Conservation (phyloP, 2,888 invertebrate species). For the Stegophylla sp. region DNA sequence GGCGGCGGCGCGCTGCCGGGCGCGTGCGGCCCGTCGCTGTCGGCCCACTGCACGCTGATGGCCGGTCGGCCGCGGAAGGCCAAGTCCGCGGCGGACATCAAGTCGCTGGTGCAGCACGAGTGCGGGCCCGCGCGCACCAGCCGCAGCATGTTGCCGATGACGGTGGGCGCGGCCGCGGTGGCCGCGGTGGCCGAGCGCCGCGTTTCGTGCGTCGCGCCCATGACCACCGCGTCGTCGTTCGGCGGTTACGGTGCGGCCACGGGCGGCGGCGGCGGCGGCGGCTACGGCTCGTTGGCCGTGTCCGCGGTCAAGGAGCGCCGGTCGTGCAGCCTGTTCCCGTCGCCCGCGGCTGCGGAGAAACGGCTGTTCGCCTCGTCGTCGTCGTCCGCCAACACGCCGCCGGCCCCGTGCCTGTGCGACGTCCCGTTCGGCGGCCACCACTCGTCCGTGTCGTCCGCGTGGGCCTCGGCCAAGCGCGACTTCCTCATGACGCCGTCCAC, state of each 20-base stretch:
- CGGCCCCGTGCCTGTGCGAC: conserved; percentile 51
- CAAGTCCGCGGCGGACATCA: conserved; percentile 84
- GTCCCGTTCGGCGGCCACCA: conserved; percentile 28
- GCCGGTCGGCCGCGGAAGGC: conserved; percentile 75
- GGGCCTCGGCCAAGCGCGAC: conserved; percentile 56
- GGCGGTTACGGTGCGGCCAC: conserved; percentile 4
- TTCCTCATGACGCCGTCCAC: conserved; percentile 58
- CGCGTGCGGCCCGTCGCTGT: conserved; percentile 69
- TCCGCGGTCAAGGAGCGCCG: conserved; percentile 58
- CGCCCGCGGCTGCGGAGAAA: conserved; percentile 27
- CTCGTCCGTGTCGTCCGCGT: conserved; percentile 34
- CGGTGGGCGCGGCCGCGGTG: conserved; percentile 51
- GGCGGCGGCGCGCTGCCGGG: conserved; percentile 73
- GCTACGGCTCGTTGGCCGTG: conserved; percentile 47
- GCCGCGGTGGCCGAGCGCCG: conserved; percentile 59
- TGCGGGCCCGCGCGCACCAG: conserved; percentile 61
- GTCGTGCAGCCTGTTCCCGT: conserved; percentile 60
- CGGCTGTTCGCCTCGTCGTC: conserved; percentile 39
- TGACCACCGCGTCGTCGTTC: conserved; percentile 6
- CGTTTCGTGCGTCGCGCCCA: conserved; percentile 60
- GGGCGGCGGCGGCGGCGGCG: not conserved
- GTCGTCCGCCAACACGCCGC: conserved; percentile 25
- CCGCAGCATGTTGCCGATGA: conserved; percentile 62
- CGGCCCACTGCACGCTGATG: conserved; percentile 50
- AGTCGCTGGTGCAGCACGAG: conserved; percentile 70